These are phyloP conservation scores for Scylla paramamosain DNA, from an alignment of 1,140 invertebrate genomes.

Conservation along the genomic window DNA sequence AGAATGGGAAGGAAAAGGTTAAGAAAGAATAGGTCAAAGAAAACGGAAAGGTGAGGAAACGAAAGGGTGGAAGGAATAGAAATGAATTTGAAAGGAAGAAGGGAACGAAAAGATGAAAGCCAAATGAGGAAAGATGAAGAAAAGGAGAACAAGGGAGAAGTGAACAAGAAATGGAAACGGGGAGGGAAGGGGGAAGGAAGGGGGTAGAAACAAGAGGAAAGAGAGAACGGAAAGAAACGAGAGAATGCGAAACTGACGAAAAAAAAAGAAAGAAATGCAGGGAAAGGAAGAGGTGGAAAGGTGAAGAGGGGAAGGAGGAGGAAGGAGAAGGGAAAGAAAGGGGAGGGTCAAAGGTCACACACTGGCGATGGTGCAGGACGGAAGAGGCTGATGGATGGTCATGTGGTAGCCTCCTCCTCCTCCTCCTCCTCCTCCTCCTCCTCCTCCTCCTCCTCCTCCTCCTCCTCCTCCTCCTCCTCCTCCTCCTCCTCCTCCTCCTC, in stretches of 20 bases:
- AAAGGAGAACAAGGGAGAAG: background rate
- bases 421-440: background rate
- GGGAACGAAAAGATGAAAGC: background rate
- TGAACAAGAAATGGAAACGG: background rate
- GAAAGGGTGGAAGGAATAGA: no score
- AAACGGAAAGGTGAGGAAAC: no score
- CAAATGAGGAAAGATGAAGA: background rate
- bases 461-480: background rate
- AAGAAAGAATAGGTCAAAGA: no score
- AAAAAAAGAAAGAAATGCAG: no score
- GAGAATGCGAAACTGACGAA: no score
- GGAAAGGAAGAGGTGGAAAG: background rate
- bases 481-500: conserved; percentile 2
- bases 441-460: background rate
- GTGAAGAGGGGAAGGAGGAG: background rate
- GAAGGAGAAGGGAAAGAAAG: background rate
- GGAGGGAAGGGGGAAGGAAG: background rate
- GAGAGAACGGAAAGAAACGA: no score
- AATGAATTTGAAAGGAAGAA: no score
- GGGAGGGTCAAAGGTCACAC: background rate
- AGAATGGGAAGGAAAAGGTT: no score
- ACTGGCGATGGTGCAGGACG: background rate
- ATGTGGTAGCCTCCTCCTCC: background rate
- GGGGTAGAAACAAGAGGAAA: background rate
- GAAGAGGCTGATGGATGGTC: background rate